Base-by-base conservation (phyloP, 2,113 vertebrate species). In the Malurus cyaneus region DNA sequence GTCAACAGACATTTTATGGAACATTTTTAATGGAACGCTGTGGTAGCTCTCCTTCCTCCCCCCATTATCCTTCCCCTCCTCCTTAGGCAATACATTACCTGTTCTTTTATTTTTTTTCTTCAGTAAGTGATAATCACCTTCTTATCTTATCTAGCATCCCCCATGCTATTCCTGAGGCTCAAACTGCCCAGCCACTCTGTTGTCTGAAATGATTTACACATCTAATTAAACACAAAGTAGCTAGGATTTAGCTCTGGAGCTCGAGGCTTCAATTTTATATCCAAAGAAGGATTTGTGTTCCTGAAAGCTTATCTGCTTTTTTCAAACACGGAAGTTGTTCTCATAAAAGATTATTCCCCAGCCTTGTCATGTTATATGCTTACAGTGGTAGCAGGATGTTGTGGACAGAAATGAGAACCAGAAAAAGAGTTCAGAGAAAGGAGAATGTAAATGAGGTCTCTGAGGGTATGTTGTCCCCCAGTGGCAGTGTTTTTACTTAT, bases 91-190 rank as follows among this genome's bases (percentile, higher is more conserved):
- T 59, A 54, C 29, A 70, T 73, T 57, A 77, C 64, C 53, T 79
- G 21, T 8, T 52, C 5, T 18, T 65, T 42, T 47, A 7, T 53
- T 11, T 23, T 20, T 47, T 77, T 72, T 18, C 28, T 77, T 73
- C 62, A 42, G 36, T 69, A 76, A 94, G 11, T 62, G 79, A 86
- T 70, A 93, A 90, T 80, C 74, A 83, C 59, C 32, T 50, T 76
- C 93, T 88, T 94, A 95, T 94, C 93, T 94, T 94, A 95, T 93
- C 94, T 90, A 77, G 53, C 88, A 80, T 73, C n/a, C 71, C 24
- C 23, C 42, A 54, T 41, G 42, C 46, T 88, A 29, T 46, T 92
- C n/a, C 88, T 65, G 50, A 88, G 74, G 46, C 92, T 95, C 59
- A 62, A 66, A 61, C 71, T 83, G 44, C 42, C 72, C 88, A 94